Evolutionary conservation across 2,888 invertebrate genomes (phyloP).

Genomic region (Adela reaumurella): DNA sequence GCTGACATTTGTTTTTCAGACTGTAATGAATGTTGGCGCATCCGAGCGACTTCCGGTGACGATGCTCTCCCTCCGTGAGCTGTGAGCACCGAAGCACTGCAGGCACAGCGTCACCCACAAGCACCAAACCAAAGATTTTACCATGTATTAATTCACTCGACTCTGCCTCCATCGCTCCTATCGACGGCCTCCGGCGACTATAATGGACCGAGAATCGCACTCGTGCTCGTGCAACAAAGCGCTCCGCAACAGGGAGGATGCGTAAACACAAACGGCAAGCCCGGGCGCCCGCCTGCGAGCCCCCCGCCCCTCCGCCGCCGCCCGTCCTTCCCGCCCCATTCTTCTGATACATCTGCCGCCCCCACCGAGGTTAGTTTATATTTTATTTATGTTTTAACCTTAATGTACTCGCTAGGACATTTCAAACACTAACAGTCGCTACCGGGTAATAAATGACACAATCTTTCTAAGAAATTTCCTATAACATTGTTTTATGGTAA

Average conservation of each 20-base stretch:
- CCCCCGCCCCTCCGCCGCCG: conserved; percentile 35
- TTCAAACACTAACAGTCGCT: too few species aligned
- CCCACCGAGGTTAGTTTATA: conserved; percentile 28
- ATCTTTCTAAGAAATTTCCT: too few species aligned
- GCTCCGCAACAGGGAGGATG: conserved; percentile 45
- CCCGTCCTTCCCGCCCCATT: conserved; percentile 26
- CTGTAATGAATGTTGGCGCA: background rate
- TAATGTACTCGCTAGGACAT: too few species aligned
- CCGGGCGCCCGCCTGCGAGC: conserved; percentile 48
- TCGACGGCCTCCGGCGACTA: conserved; percentile 49
- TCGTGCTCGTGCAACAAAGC: conserved; percentile 41
- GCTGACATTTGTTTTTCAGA: background rate
- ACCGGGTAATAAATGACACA: too few species aligned
- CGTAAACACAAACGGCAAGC: conserved; percentile 51
- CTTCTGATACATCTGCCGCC: conserved; percentile 38
- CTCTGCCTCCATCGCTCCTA: conserved; percentile 43
- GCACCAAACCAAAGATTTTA: conserved; percentile 51
- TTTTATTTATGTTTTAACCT: too few species aligned
- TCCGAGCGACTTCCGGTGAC: background rate
- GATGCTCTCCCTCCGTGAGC: background rate
- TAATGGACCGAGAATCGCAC: conserved; percentile 50
- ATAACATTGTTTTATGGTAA: too few species aligned
- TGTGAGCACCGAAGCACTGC: background rate
- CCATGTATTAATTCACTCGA: conserved; percentile 44
- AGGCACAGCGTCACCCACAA: conserved; percentile 31